Conservation (phyloP, 1,140 invertebrate species). For the Phymastichus coffea region DNA sequence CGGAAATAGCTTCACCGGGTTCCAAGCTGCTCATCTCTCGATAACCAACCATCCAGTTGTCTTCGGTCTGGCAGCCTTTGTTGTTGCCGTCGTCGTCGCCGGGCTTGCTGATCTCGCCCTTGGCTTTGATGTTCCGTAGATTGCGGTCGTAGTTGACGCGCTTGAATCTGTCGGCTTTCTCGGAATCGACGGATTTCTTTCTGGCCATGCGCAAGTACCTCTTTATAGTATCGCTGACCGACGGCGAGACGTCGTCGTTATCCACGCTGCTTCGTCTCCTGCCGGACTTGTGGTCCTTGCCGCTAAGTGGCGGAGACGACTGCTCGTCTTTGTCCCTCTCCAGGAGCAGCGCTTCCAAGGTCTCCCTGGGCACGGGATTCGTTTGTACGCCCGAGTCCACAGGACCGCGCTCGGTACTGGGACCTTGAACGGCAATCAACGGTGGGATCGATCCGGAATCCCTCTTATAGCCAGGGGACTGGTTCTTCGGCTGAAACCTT, state of each 20-base stretch:
- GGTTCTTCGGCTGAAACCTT: conserved; percentile 15
- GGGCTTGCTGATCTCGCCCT: conserved; percentile 70
- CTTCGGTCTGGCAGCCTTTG: conserved; percentile 74
- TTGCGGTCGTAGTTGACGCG: conserved; percentile 86
- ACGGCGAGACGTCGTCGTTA: conserved; percentile 80
- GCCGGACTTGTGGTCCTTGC: conserved; percentile 44
- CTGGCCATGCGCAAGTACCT: conserved; percentile 80
- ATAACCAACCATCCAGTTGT: conserved; percentile 66
- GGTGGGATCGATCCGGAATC: conserved; percentile 63
- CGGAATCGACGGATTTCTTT: conserved; percentile 79
- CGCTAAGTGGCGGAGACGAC: conserved; percentile 33
- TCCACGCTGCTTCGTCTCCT: conserved; percentile 72
- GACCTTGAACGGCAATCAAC: conserved; percentile 66
- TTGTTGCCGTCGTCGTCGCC: conserved; percentile 70
- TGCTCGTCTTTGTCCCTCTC: conserved; percentile 44
- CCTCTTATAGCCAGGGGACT: conserved; percentile 21
- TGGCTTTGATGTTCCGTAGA: conserved; percentile 78
- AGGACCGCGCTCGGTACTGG: conserved; percentile 55
- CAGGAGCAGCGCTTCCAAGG: conserved; percentile 51
- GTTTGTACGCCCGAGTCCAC: conserved; percentile 65
- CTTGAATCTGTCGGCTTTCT: conserved; percentile 79
- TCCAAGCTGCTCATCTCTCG: conserved; percentile 42
- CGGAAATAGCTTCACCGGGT: conserved; percentile 40
- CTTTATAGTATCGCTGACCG: conserved; percentile 82
- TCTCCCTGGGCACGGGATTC: conserved; percentile 58